Evolutionary conservation across 2,888 invertebrate species (phyloP), one percentile per base, ranked within the genome.

Genomic region (Drosophila kanekoi): DNA sequence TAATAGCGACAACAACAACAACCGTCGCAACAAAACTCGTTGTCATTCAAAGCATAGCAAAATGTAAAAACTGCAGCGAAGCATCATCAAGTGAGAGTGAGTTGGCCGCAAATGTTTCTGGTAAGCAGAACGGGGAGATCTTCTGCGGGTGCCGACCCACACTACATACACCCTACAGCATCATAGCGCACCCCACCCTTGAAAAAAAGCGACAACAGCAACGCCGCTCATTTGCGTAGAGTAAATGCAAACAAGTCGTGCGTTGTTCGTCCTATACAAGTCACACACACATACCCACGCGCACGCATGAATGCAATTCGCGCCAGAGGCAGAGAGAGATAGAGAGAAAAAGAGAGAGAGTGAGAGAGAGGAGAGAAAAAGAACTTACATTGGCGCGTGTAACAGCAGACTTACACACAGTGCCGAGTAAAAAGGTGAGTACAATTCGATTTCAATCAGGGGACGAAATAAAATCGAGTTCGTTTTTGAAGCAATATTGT

Each of bases 221-320:
- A 84, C 57, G 80, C 49, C 82, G 87, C 87, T 87, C 82, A 87
- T 83, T 83, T 83, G 83, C 87, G 85, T 83, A 87, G 85, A 85
- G 83, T 83, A 84, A 87, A 84, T 79, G 82, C 82, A 83, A 81
- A 81, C 81, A 87, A 74, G 73, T 78, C 87, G 68, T 80, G 77
- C 66, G 68, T 64, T 77, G 59, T 60, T 66, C 81, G 57, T 78
- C 51, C 56, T 72, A 63, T 76, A 61, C 81, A 48, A 61, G 43
- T 28, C 28, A 44, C 48, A 9, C 20, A 66, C 40, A 72, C 66
- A 57, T 51, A 72, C 62, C 68, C 62, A 54, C 44, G 45, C 44
- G 65, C 63, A 87, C 76, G 86, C 82, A 83, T 89, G 84, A 83
- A 83, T 83, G 86, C 83, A 87, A 67, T 78, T 59, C 66, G 63